phyloP scores from a whole-genome alignment of 2,888 invertebrate species.

The Conus canariensis region DNA sequence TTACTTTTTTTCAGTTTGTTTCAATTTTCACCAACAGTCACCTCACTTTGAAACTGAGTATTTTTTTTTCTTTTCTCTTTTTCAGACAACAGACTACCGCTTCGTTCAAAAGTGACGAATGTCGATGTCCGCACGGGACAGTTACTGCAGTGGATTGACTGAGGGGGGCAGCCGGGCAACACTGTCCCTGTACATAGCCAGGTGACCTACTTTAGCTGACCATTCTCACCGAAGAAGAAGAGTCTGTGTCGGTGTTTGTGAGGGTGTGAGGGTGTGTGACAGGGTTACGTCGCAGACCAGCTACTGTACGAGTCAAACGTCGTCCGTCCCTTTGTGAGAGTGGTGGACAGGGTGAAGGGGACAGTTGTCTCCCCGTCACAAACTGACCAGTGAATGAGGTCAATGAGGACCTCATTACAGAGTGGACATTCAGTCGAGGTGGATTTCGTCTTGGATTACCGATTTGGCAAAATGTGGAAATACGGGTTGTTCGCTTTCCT shows the following conservation, averaged over 20 bases:
- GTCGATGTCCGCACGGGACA: not conserved
- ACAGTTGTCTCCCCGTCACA: not conserved
- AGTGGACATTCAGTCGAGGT: not conserved
- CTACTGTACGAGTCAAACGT: not conserved
- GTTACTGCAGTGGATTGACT: not conserved
- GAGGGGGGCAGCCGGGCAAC: conserved; percentile 4
- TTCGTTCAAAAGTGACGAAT: not conserved
- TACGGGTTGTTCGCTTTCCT: not conserved
- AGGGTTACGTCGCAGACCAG: not conserved
- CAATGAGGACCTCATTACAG: not conserved
- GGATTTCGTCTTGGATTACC: not conserved
- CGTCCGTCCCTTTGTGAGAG: not conserved
- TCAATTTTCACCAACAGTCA: no score
- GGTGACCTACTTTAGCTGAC: not conserved
- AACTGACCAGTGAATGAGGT: not conserved
- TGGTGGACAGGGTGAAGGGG: not conserved
- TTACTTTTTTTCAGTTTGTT: no score
- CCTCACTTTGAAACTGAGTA: no score
- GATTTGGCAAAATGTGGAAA: not conserved
- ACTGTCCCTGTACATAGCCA: not conserved
- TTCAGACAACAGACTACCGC: not conserved
- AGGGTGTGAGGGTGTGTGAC: not conserved
- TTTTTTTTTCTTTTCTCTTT: no score
- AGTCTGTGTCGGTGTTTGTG: no score
- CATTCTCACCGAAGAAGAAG: no score